Conservation (phyloP, 2,113 vertebrate species). For the Anarhynchus alexandrinus region DNA sequence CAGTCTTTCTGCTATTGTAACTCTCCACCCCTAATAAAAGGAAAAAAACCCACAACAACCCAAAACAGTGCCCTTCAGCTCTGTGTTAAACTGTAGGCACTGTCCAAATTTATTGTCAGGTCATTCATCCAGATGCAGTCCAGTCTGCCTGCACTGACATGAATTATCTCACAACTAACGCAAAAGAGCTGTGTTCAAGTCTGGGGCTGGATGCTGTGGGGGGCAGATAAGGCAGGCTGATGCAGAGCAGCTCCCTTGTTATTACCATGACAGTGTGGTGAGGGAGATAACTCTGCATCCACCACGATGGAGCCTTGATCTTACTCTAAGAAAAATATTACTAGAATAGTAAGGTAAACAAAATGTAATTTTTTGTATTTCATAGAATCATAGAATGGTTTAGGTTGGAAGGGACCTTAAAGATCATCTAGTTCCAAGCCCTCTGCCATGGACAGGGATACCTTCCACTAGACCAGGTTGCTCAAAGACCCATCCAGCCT, state of each 20-base stretch:
- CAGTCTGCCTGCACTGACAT: not conserved
- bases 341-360: not conserved
- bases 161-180: not conserved
- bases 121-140: not conserved
- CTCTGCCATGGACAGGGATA: too few species aligned
- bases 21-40: not conserved
- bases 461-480: too few species aligned
- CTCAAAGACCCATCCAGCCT: too few species aligned
- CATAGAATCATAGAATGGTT: too few species aligned
- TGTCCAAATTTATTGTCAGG: not conserved
- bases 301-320: not conserved
- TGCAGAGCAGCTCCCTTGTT: not conserved
- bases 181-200: not conserved
- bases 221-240: not conserved
- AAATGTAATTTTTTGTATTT: too few species aligned
- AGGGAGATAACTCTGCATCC: not conserved
- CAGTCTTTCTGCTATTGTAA: not conserved
- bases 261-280: fast-evolving
- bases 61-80: not conserved
- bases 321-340: not conserved
- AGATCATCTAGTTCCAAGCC: too few species aligned
- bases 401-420: too few species aligned
- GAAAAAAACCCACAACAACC: not conserved
- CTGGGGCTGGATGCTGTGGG: not conserved
- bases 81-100: not conserved